Evolutionary conservation across 23 tunicate species (phyloP).

Genomic region (Ciona savignyi): DNA sequence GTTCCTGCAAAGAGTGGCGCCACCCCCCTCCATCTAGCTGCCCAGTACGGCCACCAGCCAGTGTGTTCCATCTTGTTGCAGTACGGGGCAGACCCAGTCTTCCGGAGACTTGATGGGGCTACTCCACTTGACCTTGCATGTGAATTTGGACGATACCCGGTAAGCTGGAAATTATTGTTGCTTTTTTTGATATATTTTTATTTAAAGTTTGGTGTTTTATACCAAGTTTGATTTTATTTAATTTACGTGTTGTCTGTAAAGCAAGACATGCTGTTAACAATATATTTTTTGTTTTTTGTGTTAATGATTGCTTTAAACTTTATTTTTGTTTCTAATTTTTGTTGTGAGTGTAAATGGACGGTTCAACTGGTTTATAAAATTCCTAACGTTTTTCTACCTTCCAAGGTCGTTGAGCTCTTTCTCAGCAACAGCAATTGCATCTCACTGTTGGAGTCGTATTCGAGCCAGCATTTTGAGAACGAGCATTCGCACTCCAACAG

Average conservation of each 20-base stretch:
- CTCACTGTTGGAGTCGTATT: slow-evolving; percentile 14
- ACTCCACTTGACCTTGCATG: slow-evolving; percentile 33
- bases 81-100: slow-evolving; percentile 31
- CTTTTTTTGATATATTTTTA: no score
- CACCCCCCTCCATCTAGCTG: slow-evolving; percentile 44
- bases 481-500: background rate
- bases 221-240: no score
- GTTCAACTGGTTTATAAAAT: no score
- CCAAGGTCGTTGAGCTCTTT: background rate
- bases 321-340: no score
- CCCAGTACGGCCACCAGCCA: slow-evolving; percentile 35
- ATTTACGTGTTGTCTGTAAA: no score
- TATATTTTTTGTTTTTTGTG: no score
- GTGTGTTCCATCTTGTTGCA: slow-evolving; percentile 35
- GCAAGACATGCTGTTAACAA: no score
- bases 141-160: slow-evolving; percentile 44
- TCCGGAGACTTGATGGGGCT: slow-evolving; percentile 12
- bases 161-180: background rate
- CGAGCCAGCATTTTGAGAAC: slow-evolving; percentile 4
- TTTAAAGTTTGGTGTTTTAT: no score
- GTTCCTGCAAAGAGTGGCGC: slow-evolving; percentile 18
- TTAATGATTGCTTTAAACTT: no score
- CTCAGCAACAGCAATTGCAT: background rate
- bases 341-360: no score
- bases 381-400: no score